Base-by-base conservation (phyloP, 1,140 invertebrate species). In the Cydia splendana region DNA sequence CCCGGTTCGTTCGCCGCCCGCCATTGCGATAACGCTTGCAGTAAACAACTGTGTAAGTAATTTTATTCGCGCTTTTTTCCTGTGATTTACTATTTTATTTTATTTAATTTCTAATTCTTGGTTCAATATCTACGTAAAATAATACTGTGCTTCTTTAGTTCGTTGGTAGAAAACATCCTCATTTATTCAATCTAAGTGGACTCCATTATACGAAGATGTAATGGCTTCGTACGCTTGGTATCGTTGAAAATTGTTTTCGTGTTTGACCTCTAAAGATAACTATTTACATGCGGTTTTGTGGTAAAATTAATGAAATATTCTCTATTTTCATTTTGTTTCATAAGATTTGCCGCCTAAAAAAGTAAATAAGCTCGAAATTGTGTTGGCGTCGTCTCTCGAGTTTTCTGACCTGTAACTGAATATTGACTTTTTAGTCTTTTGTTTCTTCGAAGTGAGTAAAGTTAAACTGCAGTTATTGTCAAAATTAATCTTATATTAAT, bases 11-110 rank as follows among this genome's bases (percentile, higher is more conserved):
- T 79, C 80, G 76, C 80, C 80, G 42, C 80, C 82, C 77, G 77
- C 82, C 79, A 84, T 87, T 85, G 81, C 86, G 81, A 77, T 87
- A 87, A 76, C 83, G 84, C 84, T 87, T 79, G 86, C 87, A 87
- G 88, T 91, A 91, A 91, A 93, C 90, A 91, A 85, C 84, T 89
- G 79, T 84, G 91, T 93, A 80, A 91, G 91, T 91, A 87, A 80
- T 80, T 77, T 80, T 79, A 34, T 76, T 77, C 67, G 67, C 67
- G 67, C 67, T 71, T 71, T 45, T 24, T 71, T 71, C 67, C 7
- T 71, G 30, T 71, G 6, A 71, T 42, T 71, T 71, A 71, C 4
- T 71, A 12, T 71, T 71, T 12, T 18, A 71, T 71, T 78, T 65
- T 51, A 73, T 79, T 77, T 78, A 75, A 71, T 80, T n/a, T 73